Base-by-base conservation (phyloP, 1,140 invertebrate genomes). In the Pissodes strobi region DNA sequence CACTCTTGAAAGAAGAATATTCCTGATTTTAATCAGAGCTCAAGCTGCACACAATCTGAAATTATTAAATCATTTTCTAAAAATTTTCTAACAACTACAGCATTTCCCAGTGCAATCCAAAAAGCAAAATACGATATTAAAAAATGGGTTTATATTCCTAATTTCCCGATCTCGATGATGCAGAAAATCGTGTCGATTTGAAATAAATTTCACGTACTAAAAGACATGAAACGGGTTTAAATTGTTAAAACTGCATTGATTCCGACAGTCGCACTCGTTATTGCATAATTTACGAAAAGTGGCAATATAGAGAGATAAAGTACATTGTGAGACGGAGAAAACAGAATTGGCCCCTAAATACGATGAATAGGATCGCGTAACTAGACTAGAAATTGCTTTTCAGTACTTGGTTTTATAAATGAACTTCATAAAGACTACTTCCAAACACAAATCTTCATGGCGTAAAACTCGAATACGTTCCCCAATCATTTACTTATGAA, bases 201-300 rank as follows among this genome's bases (percentile, higher is more conserved):
- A 58, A 46, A 58, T 58, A 58, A 46, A 19, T 39, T 41, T 38
- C 39, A 45, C 56, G 56, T 58, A 58, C 21, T 19, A 48, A 34
- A 45, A 58, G 39, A 58, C 21, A 46, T n/a, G 56, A 45, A 58
- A 58, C 56, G 56, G 46, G 56, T 58, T 58, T 58, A 58, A 58
- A 58, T 46, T 58, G 56, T 58, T 58, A 58, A 58, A 58, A 15
- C 41, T 58, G 56, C 56, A 58, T 58, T 58, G 56, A 58, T 58
- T 58, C 43, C 56, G 56, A 58, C 56, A 46, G 56, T 58, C 56
- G 46, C 56, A 45, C 56, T 45, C 39, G 56, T 58, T 58, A 58
- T 58, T 58, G 56, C 56, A 58, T 58, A 58, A 58, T 58, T 58
- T 58, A 58, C 56, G 56, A 58, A 58, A 58, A 58, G 41, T 45